phyloP scores from a whole-genome alignment of 2,113 vertebrate species.

The Nymphicus hollandicus region DNA sequence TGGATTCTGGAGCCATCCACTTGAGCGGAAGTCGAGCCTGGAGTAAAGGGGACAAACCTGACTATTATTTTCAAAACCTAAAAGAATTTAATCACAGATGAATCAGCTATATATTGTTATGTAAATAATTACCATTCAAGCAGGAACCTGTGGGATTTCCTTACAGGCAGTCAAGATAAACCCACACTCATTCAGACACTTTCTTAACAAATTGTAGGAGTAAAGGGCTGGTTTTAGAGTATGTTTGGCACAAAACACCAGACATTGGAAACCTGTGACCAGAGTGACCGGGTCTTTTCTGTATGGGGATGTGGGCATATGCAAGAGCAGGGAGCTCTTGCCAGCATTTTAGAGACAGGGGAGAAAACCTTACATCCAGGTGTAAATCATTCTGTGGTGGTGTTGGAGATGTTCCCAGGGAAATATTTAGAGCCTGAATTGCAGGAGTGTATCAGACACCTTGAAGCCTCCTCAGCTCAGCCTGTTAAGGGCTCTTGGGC shows the following conservation, averaged over 20 bases:
- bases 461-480: not conserved
- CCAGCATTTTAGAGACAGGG: not conserved
- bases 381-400: not conserved
- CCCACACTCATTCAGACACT: not conserved
- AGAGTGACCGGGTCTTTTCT: not conserved
- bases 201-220: not conserved
- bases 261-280: not conserved
- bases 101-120: slow-evolving; percentile 42
- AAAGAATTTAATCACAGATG: slow-evolving; percentile 11
- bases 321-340: not conserved
- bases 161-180: slow-evolving; percentile 55
- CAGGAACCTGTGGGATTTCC: slow-evolving; percentile 40
- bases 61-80: slow-evolving; percentile 22
- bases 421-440: not conserved
- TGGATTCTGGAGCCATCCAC: slow-evolving; percentile 98
- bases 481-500: not conserved
- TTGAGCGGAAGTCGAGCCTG: slow-evolving; percentile 94
- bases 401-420: accelerated
- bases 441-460: not conserved
- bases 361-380: not conserved
- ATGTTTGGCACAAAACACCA: not conserved
- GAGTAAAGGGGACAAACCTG: slow-evolving; percentile 47
- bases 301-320: not conserved
- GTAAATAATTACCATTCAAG: slow-evolving; percentile 52
- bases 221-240: not conserved